phyloP scores from a whole-genome alignment of 2,888 invertebrate genomes.

The Caenorhabditis afra region DNA sequence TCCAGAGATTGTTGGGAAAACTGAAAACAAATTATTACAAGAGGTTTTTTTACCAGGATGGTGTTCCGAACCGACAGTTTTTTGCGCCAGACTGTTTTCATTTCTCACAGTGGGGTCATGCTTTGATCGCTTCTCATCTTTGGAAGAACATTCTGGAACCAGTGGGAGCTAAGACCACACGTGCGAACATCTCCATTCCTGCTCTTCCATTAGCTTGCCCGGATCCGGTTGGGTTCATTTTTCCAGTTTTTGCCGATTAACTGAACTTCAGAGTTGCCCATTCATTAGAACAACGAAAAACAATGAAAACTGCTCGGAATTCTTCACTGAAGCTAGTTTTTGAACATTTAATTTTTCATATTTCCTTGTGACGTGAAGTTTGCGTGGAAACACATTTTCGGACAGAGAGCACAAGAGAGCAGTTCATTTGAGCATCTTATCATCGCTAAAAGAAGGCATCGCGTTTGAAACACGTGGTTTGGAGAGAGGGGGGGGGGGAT shows the following conservation, averaged over 20 bases:
- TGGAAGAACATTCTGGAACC: conserved; percentile 38
- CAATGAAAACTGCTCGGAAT: conserved; percentile 29
- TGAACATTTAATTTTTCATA: background rate
- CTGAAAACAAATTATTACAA: too few species aligned
- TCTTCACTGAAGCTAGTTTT: background rate
- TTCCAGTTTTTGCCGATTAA: too few species aligned
- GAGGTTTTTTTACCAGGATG: conserved; percentile 8
- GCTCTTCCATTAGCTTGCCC: conserved; percentile 31
- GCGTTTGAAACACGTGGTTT: conserved; percentile 15
- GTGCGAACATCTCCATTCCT: conserved; percentile 20
- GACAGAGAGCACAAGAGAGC: conserved; percentile 1
- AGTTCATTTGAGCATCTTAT: conserved; percentile 9
- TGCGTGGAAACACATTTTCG: background rate
- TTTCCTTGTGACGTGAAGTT: background rate
- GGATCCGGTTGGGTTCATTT: background rate
- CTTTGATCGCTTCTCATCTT: conserved; percentile 30
- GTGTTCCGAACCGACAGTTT: conserved; percentile 22
- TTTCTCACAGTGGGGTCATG: conserved; percentile 35
- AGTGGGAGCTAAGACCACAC: conserved; percentile 18
- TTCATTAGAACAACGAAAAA: conserved; percentile 28
- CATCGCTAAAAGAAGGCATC: background rate
- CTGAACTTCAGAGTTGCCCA: too few species aligned
- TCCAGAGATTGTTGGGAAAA: conserved; percentile 42
- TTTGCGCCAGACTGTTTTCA: conserved; percentile 41
- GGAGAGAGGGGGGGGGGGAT: too few species aligned